phyloP scores from a whole-genome alignment of 92 coral and sea anemone genomes.

The Porites divaricata region DNA sequence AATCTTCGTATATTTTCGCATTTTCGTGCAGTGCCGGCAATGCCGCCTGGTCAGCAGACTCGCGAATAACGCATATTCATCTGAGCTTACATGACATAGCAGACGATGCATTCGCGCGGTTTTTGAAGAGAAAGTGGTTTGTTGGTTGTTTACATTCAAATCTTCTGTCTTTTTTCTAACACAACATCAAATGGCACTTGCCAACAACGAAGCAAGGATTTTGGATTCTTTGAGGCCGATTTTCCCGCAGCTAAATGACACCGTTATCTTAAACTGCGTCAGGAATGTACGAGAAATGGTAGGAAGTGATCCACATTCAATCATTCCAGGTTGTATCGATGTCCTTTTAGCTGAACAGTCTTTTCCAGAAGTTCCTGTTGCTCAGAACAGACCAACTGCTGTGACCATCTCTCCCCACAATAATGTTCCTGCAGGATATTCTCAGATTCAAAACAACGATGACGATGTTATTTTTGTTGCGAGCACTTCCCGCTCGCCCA shows the following conservation, averaged over 20 bases:
- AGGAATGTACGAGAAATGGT: conserved; percentile 63
- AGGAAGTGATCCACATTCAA: conserved; percentile 68
- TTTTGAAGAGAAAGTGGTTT: not conserved
- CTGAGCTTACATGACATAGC: not conserved
- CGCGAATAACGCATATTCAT: not conserved
- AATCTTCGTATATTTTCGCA: not conserved
- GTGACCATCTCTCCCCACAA: not conserved
- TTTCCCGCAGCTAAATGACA: conserved; percentile 81
- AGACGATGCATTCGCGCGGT: not conserved
- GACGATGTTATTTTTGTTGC: conserved; percentile 68
- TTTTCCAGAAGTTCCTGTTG: conserved; percentile 2
- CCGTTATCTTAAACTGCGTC: conserved; percentile 56
- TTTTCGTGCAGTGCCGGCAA: too few species aligned
- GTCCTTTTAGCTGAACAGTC: conserved; percentile 47
- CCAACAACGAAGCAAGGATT: conserved; percentile 38
- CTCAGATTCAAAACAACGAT: conserved; percentile 26
- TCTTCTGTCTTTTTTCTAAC: not conserved
- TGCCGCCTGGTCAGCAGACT: not conserved
- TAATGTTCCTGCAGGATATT: not conserved
- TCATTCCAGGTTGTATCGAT: conserved; percentile 74
- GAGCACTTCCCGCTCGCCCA: conserved; percentile 20
- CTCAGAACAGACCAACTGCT: not conserved
- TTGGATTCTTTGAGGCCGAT: conserved; percentile 77
- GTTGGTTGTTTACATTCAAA: not conserved
- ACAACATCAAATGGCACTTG: conserved; percentile 7